These are phyloP conservation scores for Colinus virginianus DNA, from an alignment of 2,113 vertebrate genomes.

Conservation along the genomic window DNA sequence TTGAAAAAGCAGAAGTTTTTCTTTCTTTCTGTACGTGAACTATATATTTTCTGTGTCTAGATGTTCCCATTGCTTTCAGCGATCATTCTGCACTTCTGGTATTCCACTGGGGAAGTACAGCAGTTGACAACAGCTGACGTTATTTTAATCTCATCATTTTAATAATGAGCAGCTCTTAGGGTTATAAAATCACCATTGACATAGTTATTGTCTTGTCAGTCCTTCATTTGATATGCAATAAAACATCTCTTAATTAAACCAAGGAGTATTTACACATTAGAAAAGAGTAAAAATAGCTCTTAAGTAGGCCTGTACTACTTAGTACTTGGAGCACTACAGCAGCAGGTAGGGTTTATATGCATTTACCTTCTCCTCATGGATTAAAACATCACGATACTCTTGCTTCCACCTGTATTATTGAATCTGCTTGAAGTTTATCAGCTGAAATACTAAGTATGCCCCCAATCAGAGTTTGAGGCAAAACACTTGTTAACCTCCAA, in stretches of 20 bases:
- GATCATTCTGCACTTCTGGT: neutral
- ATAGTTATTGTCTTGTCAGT: neutral
- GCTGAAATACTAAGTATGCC: neutral
- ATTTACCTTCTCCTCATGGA: rapidly evolving
- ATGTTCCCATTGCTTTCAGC: neutral
- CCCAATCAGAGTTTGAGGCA: neutral
- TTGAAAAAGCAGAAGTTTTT: neutral
- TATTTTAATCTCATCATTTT: neutral
- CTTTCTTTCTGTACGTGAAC: neutral
- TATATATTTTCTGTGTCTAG: neutral
- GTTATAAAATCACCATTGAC: neutral
- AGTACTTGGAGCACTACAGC: neutral
- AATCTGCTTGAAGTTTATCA: neutral
- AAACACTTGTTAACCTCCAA: neutral
- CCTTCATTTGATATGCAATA: neutral
- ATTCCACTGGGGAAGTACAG: neutral
- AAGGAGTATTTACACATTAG: neutral
- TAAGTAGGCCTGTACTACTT: neutral
- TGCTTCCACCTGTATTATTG: neutral
- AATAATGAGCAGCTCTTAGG: neutral
- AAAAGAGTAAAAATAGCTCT: neutral
- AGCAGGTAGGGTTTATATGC: neutral
- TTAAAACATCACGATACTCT: neutral
- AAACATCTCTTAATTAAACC: neutral
- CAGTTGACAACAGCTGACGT: neutral